phyloP scores from a whole-genome alignment of 2,797 vertebrate species.

The Trachops cirrhosus region DNA sequence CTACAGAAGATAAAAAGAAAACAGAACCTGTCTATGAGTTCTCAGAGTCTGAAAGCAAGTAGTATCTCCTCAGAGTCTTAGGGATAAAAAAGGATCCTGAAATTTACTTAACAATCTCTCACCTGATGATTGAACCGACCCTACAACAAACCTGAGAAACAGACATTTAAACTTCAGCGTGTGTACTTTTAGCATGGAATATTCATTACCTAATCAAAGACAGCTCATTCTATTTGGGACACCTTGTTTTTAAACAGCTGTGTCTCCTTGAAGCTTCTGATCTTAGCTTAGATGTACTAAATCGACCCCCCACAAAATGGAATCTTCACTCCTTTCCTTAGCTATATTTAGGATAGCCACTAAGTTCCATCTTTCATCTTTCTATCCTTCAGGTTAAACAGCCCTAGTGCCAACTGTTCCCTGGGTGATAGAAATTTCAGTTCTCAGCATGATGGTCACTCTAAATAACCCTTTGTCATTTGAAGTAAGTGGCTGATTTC shows the following conservation, averaged over 20 bases:
- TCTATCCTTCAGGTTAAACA: constrained; percentile 1
- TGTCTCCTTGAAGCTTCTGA: background rate
- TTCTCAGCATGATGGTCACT: background rate
- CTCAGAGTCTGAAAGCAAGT: background rate
- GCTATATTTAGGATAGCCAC: background rate
- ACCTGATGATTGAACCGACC: background rate
- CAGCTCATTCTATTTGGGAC: background rate
- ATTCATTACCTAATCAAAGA: background rate
- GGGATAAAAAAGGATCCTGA: background rate
- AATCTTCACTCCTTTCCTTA: background rate
- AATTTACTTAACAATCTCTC: background rate
- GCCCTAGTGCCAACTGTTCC: background rate
- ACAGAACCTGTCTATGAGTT: constrained; percentile 18
- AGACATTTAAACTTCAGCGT: background rate
- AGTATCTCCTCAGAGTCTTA: background rate
- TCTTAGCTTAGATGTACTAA: background rate
- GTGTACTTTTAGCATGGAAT: background rate
- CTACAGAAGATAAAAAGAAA: constrained; percentile 79
- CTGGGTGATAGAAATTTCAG: background rate
- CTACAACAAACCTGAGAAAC: background rate
- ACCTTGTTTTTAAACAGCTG: background rate
- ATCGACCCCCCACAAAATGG: background rate
- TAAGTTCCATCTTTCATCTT: background rate
- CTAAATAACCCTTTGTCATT: background rate
- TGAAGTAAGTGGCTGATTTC: background rate